Base-by-base conservation (phyloP, 2,113 vertebrate species). In the Platycercus adscitus region DNA sequence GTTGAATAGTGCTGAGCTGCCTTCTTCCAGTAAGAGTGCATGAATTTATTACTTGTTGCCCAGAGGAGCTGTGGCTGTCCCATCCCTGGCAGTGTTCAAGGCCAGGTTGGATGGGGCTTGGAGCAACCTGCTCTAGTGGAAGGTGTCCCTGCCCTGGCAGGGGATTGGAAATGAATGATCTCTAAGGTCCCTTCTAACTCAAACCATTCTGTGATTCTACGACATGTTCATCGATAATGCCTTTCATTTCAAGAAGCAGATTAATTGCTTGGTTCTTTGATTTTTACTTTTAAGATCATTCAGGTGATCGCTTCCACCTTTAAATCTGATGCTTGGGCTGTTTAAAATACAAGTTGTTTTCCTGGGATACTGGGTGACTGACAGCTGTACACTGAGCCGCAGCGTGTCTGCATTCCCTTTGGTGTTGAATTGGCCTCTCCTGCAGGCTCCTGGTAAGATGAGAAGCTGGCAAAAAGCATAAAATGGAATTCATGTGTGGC, bases 401-500 rank as follows among this genome's bases (percentile, higher is more conserved):
- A 80, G 13, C 1, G 1, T 91, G 55, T 26, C 83, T 76, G 8
- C 0, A 2, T 86, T 93, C 86, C 47, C 55, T 71, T 75, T 5
- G 1, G 26, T 78, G 23, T 35, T 83, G 55, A 39, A 55, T 65
- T 89, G 61, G 61, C 88, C 72, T 91, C 39, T 94, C 21, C 69
- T 88, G 26, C 44, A 86, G 52, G 64, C 89, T 96, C 66, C 81
- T 79, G 65, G 81, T 80, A 93, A 91, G 70, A 93, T 41, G 86
- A 93, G 88, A 86, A 90, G 68, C 80, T 91, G 80, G 43, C 86
- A 88, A 77, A 91, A 94, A 84, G 52, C 52, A 58, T 80, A 25
- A 33, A 71, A 90, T 86, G 26, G 55, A 94, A 94, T 81, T 88
- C 5, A 83, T 76, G 41, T 68, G 37, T 84, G n/a, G 26, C 88